Evolutionary conservation across 2,888 invertebrate genomes (phyloP).

Genomic region (Hyppa rectilinea): DNA sequence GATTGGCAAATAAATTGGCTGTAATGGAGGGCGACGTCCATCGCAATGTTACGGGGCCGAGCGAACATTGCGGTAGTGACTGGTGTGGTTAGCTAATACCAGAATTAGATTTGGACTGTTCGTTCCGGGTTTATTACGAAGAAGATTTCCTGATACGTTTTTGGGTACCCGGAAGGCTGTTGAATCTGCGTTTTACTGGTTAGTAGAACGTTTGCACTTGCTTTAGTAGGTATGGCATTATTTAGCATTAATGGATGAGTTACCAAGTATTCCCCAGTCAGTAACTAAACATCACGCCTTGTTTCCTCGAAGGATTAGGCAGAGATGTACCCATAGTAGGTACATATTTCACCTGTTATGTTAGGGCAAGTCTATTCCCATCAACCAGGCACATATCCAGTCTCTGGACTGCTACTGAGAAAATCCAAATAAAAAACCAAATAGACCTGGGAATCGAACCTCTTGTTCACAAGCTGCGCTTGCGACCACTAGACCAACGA

Average conservation of each 20-base stretch:
- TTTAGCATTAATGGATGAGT: not conserved
- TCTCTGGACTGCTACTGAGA: too few species aligned
- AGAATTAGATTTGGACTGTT: slow-evolving; percentile 34
- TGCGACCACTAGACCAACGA: too few species aligned
- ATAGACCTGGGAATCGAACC: too few species aligned
- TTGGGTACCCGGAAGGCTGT: slow-evolving; percentile 27
- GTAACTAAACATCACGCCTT: too few species aligned
- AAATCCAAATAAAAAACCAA: too few species aligned
- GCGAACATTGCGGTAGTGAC: slow-evolving; percentile 28
- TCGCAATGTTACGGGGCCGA: slow-evolving; percentile 62
- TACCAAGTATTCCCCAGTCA: not conserved
- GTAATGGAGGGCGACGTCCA: slow-evolving; percentile 64
- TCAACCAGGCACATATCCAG: too few species aligned
- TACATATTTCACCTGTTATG: too few species aligned
- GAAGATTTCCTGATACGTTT: slow-evolving; percentile 26
- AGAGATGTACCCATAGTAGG: too few species aligned
- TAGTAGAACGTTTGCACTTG: not conserved
- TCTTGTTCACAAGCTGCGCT: too few species aligned
- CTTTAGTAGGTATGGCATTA: not conserved
- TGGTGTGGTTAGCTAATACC: slow-evolving; percentile 50
- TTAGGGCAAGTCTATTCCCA: too few species aligned
- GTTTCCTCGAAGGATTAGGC: too few species aligned
- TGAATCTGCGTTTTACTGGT: not conserved
- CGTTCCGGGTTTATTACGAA: slow-evolving; percentile 44
- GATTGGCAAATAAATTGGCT: slow-evolving; percentile 66